These are phyloP conservation scores for Conus canariensis DNA, from an alignment of 2,888 invertebrate species.

Conservation along the genomic window DNA sequence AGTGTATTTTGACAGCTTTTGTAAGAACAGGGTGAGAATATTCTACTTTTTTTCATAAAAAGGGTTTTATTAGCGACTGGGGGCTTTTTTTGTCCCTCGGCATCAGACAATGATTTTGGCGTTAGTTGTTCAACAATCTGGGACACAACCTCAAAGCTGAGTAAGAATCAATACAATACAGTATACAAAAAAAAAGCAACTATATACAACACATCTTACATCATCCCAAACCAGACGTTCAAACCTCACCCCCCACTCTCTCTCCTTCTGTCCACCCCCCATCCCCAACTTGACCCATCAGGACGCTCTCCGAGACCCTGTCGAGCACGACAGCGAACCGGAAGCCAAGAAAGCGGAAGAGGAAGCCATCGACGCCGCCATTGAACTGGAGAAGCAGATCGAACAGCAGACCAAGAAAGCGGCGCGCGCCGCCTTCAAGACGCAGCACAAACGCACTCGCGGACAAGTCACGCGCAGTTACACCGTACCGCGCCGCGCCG, in stretches of 20 bases:
- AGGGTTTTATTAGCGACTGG: no score
- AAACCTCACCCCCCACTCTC: not conserved
- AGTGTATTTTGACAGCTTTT: no score
- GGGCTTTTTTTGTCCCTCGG: no score
- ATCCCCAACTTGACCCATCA: not conserved
- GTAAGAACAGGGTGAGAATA: no score
- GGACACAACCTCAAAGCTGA: no score
- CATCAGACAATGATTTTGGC: no score
- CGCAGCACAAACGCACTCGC: conserved; percentile 11
- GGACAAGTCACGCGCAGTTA: conserved; percentile 48
- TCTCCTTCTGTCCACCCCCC: no score
- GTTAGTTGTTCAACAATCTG: no score
- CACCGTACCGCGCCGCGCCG: conserved; percentile 48
- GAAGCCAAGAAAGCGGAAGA: conserved; percentile 53
- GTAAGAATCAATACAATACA: no score
- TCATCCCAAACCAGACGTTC: not conserved
- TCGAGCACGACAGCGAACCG: conserved; percentile 37
- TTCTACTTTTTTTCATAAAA: no score
- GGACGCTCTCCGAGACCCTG: conserved; percentile 40
- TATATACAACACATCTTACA: not conserved
- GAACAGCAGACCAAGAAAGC: conserved; percentile 47
- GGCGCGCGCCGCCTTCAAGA: not conserved
- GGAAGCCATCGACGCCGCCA: conserved; percentile 52
- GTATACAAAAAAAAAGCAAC: no score
- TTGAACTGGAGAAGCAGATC: conserved; percentile 49